phyloP scores from a whole-genome alignment of 2,797 vertebrate species.

The Babyrousa celebensis region DNA sequence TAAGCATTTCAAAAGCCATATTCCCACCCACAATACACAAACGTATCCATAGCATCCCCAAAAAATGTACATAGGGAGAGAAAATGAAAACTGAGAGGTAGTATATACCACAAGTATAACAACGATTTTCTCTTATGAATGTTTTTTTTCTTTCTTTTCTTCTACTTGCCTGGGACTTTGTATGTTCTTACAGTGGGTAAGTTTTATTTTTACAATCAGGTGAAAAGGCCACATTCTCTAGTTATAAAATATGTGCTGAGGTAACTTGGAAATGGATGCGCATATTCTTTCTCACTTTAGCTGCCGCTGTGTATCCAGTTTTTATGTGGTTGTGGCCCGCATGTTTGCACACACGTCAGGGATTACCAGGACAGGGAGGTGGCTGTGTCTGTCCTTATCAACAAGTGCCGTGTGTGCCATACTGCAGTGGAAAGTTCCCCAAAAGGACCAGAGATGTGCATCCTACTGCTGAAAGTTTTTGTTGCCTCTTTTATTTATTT shows the following conservation, averaged over 20 bases:
- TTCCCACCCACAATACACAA: slow-evolving; percentile 16
- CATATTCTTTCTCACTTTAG: background rate
- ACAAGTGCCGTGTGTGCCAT: background rate
- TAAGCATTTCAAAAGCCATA: slow-evolving; percentile 68
- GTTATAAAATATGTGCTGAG: background rate
- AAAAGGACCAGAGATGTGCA: background rate
- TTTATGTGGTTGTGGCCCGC: background rate
- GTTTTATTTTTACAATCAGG: slow-evolving; percentile 49
- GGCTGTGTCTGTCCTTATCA: background rate
- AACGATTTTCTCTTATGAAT: background rate
- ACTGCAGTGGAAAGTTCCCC: background rate
- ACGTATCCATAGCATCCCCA: slow-evolving; percentile 32
- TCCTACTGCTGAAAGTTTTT: background rate
- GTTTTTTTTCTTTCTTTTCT: background rate
- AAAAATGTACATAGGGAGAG: slow-evolving; percentile 13
- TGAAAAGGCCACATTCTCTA: background rate
- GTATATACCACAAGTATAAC: background rate
- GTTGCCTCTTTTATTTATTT: background rate
- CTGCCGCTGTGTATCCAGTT: background rate
- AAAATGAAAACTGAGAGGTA: slow-evolving; percentile 33
- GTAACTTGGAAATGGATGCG: background rate
- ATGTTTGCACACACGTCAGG: background rate
- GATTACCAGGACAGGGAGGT: background rate
- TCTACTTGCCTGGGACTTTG: slow-evolving; percentile 20
- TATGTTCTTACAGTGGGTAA: background rate